Conservation (phyloP, 2,113 vertebrate species). For the Puffinus mauretanicus region DNA sequence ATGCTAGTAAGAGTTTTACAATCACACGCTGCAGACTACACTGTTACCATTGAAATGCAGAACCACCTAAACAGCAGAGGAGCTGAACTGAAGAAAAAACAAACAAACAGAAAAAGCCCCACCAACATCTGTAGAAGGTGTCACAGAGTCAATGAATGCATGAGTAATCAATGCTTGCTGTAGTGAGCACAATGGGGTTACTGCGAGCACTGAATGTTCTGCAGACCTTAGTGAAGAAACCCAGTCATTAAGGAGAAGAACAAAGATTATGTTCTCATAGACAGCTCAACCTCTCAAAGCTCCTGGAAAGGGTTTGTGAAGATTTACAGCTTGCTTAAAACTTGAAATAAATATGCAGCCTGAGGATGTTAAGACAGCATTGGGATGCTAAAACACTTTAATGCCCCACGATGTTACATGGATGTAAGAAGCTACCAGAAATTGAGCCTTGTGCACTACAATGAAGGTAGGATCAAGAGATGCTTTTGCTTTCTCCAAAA, state of each 20-base stretch:
- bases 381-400: not conserved
- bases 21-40: not conserved
- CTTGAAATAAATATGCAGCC: not conserved
- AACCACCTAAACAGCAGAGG: not conserved
- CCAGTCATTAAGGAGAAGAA: not conserved
- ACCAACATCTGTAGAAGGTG: not conserved
- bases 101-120: not conserved
- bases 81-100: not conserved
- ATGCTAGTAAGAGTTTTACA: not conserved
- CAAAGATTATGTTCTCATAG: not conserved
- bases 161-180: not conserved
- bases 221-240: not conserved
- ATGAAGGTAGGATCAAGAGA: not conserved
- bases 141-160: not conserved
- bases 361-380: not conserved
- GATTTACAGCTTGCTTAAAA: not conserved
- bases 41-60: not conserved
- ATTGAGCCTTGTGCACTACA: not conserved
- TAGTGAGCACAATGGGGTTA: not conserved
- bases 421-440: not conserved
- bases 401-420: not conserved
- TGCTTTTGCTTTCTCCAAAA: not conserved
- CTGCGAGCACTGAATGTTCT: not conserved
- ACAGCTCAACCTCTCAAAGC: not conserved
- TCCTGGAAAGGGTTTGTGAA: not conserved